phyloP scores from a whole-genome alignment of 1,140 invertebrate species.

The Lithobius niger region DNA sequence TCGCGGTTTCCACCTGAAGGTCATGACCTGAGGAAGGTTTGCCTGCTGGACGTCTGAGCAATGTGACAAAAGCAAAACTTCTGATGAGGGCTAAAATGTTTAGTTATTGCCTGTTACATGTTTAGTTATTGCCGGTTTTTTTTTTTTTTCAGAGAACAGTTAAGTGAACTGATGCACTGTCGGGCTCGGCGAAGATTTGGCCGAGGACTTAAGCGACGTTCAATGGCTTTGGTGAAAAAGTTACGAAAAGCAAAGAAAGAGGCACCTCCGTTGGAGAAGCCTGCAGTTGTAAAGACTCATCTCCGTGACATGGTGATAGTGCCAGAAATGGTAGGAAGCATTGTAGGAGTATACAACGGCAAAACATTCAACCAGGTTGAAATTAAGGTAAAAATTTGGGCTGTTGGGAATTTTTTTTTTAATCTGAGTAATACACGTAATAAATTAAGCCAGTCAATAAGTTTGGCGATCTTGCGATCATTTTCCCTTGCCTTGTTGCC shows the following conservation, averaged over 20 bases:
- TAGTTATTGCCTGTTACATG: no score
- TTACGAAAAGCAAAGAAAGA: constrained; percentile 87
- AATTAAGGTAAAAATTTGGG: constrained; percentile 57
- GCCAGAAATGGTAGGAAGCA: constrained; percentile 99
- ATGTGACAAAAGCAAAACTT: no score
- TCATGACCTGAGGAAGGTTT: no score
- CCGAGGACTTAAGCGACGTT: constrained; percentile 92
- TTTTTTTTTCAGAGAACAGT: constrained; percentile 61
- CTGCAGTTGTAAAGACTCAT: constrained; percentile 98
- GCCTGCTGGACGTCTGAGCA: no score
- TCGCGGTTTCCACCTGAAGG: no score
- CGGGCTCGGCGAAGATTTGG: constrained; percentile 82
- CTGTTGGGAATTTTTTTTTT: no score
- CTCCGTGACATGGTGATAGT: constrained; percentile 98
- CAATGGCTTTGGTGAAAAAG: constrained; percentile 90
- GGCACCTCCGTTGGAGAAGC: constrained; percentile 92
- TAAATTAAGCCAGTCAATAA: no score
- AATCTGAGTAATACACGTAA: no score
- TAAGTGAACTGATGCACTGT: constrained; percentile 87
- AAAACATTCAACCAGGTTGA: constrained; percentile 90
- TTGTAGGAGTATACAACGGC: constrained; percentile 99
- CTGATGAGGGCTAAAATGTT: no score
- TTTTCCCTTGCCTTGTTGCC: no score
- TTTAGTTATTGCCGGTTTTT: no score
- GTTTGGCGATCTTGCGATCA: no score